These are phyloP conservation scores for Philhelius pedissequus DNA, from an alignment of 2,888 invertebrate genomes.

Conservation along the genomic window DNA sequence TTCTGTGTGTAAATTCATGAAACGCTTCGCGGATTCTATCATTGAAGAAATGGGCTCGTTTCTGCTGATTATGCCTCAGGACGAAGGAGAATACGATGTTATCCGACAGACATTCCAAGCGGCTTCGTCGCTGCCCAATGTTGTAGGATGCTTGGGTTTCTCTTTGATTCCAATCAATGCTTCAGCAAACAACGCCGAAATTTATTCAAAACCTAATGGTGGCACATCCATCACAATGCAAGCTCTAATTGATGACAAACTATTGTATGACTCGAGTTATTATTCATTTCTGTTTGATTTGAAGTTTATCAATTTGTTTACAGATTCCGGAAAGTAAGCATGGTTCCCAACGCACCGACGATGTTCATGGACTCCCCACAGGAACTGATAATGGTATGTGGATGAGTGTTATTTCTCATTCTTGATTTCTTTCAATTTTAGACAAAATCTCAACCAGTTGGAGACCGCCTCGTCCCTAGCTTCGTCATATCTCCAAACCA, in stretches of 20 bases:
- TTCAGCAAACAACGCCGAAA: slow-evolving; percentile 66
- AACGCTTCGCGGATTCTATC: slow-evolving; percentile 74
- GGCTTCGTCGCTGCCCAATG: slow-evolving; percentile 74
- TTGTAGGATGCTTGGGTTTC: slow-evolving; percentile 75
- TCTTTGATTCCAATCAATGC: slow-evolving; percentile 73
- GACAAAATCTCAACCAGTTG: slow-evolving; percentile 69
- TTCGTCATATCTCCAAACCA: slow-evolving; percentile 74
- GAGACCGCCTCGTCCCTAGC: slow-evolving; percentile 70
- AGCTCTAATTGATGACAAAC: slow-evolving; percentile 74
- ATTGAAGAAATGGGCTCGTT: slow-evolving; percentile 72
- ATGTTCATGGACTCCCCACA: slow-evolving; percentile 72
- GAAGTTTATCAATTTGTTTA: background rate
- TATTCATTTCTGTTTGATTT: background rate
- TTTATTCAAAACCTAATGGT: slow-evolving; percentile 62
- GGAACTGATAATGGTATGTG: slow-evolving; percentile 70
- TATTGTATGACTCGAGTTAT: slow-evolving; percentile 69
- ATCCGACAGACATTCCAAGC: slow-evolving; percentile 73
- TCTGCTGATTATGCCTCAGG: slow-evolving; percentile 72
- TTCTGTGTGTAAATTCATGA: slow-evolving; percentile 74
- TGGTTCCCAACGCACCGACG: slow-evolving; percentile 70
- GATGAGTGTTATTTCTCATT: background rate
- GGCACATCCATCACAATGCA: slow-evolving; percentile 73
- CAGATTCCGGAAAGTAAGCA: slow-evolving; percentile 75
- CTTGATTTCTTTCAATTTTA: background rate
- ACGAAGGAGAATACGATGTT: slow-evolving; percentile 70